Conservation (phyloP, 2,888 invertebrate species). For the Teinopalpus imperialis region DNA sequence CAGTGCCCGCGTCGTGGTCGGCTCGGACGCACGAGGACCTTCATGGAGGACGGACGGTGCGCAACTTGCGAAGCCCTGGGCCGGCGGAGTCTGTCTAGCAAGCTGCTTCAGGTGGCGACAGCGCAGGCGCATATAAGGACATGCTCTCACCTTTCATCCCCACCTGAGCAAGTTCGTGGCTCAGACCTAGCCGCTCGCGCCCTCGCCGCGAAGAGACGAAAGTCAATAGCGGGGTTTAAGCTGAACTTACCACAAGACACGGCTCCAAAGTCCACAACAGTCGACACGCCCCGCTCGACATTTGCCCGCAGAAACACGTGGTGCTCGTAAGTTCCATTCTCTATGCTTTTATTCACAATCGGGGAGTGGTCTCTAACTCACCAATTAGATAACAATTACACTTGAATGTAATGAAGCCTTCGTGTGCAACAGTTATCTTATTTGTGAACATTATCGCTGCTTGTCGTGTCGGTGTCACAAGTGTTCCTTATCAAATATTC, state of each 20-base stretch:
- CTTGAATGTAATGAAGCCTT: conserved; percentile 7
- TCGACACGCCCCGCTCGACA: conserved; percentile 53
- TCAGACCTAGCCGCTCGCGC: conserved; percentile 68
- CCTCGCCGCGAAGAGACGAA: conserved; percentile 72
- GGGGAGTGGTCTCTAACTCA: conserved; percentile 4
- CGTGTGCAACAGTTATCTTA: conserved; percentile 32
- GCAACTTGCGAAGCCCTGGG: conserved; percentile 75
- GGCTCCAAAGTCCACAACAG: conserved; percentile 48
- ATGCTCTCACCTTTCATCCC: conserved; percentile 57
- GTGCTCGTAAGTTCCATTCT: conserved; percentile 73
- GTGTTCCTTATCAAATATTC: conserved; percentile 43
- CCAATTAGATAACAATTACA: conserved; percentile 26
- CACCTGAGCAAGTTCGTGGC: conserved; percentile 58
- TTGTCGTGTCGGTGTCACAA: conserved; percentile 51
- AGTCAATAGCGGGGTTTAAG: conserved; percentile 71
- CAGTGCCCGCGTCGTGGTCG: conserved; percentile 76
- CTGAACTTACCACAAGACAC: conserved; percentile 60
- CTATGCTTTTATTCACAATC: conserved; percentile 4
- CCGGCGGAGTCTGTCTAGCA: conserved; percentile 68
- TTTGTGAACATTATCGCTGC: conserved; percentile 42
- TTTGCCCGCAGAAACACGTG: conserved; percentile 76
- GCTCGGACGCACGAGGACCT: conserved; percentile 73
- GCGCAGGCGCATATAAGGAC: conserved; percentile 76
- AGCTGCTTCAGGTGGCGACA: conserved; percentile 74
- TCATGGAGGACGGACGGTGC: conserved; percentile 75